Base-by-base conservation (phyloP, 1,140 invertebrate genomes). In the Leucophenga varia region DNA sequence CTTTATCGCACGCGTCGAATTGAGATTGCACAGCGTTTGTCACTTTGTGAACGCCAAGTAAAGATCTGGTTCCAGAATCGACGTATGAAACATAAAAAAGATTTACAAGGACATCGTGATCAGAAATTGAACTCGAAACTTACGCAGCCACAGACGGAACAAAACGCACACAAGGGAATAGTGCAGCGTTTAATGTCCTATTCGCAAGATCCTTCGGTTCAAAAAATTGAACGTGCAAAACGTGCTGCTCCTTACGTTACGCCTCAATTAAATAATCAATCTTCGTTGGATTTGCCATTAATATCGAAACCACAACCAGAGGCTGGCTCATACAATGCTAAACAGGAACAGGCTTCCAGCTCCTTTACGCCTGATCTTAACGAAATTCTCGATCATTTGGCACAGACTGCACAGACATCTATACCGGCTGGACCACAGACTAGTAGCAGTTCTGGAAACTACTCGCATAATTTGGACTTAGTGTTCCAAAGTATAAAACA, bases 31-130 rank as follows among this genome's bases (percentile, higher is more conserved):
- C 77, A 84, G n/a, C 76, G 82, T 13, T 74, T 95, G 2, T 80
- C 81, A 18, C 76, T 95, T 0, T 85, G 86, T 1, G 91, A 95
- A 61, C 78, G 90, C 14, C 92, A 95, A 74, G 92, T 95, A 14
- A 95, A 95, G 77, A 93, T 95, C 43, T 95, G 91, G 91, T 94
- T 74, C 50, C 71, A 74, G 54, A 74, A 74, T 37, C 61, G 71
- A 2, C 71, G 71, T 37, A 74, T 74, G 71, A 74, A 74, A 32
- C 59, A 59, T 35, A 74, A 73, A 22, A 74, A 74, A 44, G 63
- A 67, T 32, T 51, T 64, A 14, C 67, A 61, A 22, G 59, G 64
- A 6, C 55, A 58, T 25, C 59, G 60, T 0, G 57, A 69, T 7
- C 44, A 39, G 6, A 58, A 63, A 21, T n/a, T 22, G 4, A 60